These are phyloP conservation scores for Nephotettix cincticeps DNA, from an alignment of 1,140 invertebrate species.

Conservation along the genomic window DNA sequence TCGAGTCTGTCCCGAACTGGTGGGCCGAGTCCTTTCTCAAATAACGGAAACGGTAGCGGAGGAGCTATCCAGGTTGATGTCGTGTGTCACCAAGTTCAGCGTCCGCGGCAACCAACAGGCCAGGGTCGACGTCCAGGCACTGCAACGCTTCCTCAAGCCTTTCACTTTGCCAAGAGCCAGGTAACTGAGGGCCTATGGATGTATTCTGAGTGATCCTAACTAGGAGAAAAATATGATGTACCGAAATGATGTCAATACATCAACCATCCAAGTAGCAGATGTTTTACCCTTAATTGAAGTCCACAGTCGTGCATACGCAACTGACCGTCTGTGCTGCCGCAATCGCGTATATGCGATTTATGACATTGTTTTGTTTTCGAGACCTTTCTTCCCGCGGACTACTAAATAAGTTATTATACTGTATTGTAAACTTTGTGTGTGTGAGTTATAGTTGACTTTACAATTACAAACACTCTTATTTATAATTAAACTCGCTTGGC, in stretches of 20 bases:
- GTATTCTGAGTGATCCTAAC: not conserved
- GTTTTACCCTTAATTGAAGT: not conserved
- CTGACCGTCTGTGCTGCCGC: not conserved
- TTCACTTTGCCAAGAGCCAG: conserved; percentile 57
- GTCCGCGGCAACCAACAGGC: conserved; percentile 67
- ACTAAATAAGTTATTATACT: too few species aligned
- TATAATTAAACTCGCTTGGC: too few species aligned
- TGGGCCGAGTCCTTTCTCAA: conserved; percentile 74
- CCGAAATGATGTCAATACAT: not conserved
- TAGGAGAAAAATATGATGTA: conserved; percentile 3
- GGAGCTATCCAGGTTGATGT: conserved; percentile 83
- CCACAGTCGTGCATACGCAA: not conserved
- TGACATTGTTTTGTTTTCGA: conserved; percentile 11
- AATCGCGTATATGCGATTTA: not conserved
- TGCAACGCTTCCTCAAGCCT: conserved; percentile 54
- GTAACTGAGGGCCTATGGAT: too few species aligned
- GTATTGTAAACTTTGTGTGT: too few species aligned
- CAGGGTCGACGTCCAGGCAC: conserved; percentile 58
- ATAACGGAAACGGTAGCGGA: conserved; percentile 90
- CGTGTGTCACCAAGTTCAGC: conserved; percentile 72
- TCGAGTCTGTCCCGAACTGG: conserved; percentile 57
- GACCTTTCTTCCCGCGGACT: too few species aligned
- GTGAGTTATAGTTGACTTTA: too few species aligned
- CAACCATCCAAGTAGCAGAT: not conserved
- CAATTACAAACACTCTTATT: too few species aligned